phyloP scores from a whole-genome alignment of 2,888 invertebrate genomes.

The Pteria penguin region DNA sequence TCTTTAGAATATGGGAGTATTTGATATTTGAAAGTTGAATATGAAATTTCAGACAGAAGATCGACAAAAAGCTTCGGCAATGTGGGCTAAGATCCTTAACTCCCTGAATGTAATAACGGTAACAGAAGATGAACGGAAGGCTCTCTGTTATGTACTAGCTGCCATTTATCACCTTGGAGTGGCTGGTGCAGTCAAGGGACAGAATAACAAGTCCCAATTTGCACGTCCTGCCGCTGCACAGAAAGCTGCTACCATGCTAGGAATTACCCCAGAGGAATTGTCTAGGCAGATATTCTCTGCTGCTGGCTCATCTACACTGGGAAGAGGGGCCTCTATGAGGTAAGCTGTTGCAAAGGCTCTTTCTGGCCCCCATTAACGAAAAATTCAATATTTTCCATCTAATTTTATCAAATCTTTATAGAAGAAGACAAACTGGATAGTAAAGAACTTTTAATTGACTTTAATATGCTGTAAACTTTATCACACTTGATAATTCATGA shows the following conservation, averaged over 20 bases:
- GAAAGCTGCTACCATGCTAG: conserved; percentile 78
- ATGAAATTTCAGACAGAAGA: conserved; percentile 85
- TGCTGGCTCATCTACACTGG: conserved; percentile 64
- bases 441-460: too few species aligned
- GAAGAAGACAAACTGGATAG: too few species aligned
- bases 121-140: conserved; percentile 88
- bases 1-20: too few species aligned
- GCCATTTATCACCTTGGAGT: conserved; percentile 96
- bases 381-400: too few species aligned
- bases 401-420: too few species aligned
- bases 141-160: conserved; percentile 92
- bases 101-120: conserved; percentile 89
- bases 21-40: too few species aligned
- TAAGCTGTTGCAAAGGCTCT: too few species aligned
- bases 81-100: conserved; percentile 89
- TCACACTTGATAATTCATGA: too few species aligned
- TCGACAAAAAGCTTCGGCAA: conserved; percentile 88
- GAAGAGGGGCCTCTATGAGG: conserved; percentile 66
- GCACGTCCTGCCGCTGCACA: conserved; percentile 77
- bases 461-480: too few species aligned
- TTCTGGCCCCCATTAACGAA: too few species aligned
- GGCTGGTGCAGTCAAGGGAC: conserved; percentile 82
- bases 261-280: conserved; percentile 91
- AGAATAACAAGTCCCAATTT: conserved; percentile 81
- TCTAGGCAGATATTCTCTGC: conserved; percentile 86